Evolutionary conservation across 2,113 vertebrate genomes (phyloP), one percentile per base, ranked within the genome.

Genomic region (Aptenodytes patagonicus): DNA sequence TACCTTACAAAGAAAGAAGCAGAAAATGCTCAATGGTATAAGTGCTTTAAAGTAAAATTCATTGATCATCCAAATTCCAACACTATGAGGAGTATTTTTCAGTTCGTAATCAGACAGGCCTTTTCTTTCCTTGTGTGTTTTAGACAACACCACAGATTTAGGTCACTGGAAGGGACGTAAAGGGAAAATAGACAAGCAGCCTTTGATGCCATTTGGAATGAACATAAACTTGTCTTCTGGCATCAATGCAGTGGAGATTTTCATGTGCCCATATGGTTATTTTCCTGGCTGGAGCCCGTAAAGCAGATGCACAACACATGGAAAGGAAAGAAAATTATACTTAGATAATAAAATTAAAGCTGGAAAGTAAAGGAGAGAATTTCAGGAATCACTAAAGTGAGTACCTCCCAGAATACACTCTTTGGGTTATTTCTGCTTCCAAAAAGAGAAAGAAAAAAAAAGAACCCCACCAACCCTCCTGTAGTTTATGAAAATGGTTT

Each of bases 261-360:
- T 97, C 95, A 90, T 93, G 83, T 94, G 79, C 78, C 94, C 97
- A 96, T 96, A 94, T 98, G 95, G 95, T 93, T 97, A 83, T 95
- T 93, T 69, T 98, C 87, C 96, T 97, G 95, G 92, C 90, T 93
- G 72, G 29, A 90, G 83, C 44, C 66, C 83, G 57, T 32, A 70
- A 65, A 96, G 65, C 95, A 96, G 96, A 97, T 97, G 96, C 54
- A 87, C 60, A 96, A 79, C 95, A 96, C 95, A 97, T 96, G 95
- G 91, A 77, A 96, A 90, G 24, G 90, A 94, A 85, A 82, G 77
- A 93, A 90, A 94, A 95, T 91, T 71, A 90, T 64, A 88, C 89
- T 90, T 92, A 80, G 38, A 83, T 76, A 87, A 90, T 76, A 88
- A 91, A 91, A 94, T 75, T 83, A 92, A 95, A 91, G 44, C 47